These are phyloP conservation scores for Clostera curtula DNA, from an alignment of 2,888 invertebrate species.

Conservation along the genomic window DNA sequence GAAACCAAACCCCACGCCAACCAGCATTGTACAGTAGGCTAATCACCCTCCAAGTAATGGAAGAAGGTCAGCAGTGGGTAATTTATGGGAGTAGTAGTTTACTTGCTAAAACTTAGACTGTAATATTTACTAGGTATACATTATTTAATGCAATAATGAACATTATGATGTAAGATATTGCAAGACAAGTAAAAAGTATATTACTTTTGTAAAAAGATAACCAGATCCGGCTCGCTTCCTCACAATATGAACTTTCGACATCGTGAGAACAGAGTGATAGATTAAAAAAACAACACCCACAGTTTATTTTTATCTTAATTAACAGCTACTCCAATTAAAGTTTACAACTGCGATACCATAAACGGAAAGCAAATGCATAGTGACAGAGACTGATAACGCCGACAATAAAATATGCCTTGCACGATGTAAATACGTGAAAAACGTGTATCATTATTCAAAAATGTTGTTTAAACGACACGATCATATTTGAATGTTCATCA, in stretches of 20 bases:
- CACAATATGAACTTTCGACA: conserved; percentile 1
- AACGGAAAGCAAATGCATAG: conserved; percentile 34
- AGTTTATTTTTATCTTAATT: conserved; percentile 21
- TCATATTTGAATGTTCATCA: too few relatives aligned
- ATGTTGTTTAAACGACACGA: too few relatives aligned
- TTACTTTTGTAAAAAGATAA: not conserved
- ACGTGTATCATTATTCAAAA: conserved; percentile 28
- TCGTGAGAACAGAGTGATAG: not conserved
- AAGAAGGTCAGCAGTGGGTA: too few relatives aligned
- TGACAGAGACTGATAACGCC: conserved; percentile 30
- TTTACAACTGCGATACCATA: conserved; percentile 34
- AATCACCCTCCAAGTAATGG: too few relatives aligned
- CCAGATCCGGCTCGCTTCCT: conserved; percentile 2
- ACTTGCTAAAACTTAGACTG: too few relatives aligned
- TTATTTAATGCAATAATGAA: too few relatives aligned
- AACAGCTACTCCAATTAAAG: conserved; percentile 41
- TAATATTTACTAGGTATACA: too few relatives aligned
- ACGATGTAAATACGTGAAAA: conserved; percentile 54
- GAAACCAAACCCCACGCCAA: too few relatives aligned
- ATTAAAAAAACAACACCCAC: conserved; percentile 1
- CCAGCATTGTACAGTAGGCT: too few relatives aligned
- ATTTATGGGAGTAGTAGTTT: too few relatives aligned
- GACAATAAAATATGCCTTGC: conserved; percentile 40
- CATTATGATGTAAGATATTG: too few relatives aligned
- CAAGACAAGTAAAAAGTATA: too few relatives aligned